Base-by-base conservation (phyloP, 2,797 vertebrate genomes). In the Erethizon dorsatum region DNA sequence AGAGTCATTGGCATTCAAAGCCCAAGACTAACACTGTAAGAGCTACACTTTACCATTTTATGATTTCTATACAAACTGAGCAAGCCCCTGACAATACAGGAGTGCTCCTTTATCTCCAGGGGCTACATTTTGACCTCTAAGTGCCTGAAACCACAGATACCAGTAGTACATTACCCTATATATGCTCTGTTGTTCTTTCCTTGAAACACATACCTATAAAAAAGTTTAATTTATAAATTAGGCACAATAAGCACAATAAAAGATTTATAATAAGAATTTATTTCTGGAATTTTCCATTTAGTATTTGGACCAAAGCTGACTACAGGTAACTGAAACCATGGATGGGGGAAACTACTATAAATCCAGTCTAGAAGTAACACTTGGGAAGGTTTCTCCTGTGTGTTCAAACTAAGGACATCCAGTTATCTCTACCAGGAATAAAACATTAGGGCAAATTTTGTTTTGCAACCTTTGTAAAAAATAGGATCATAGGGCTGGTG, bases 401-500 rank as follows among this genome's bases (percentile, higher is more conserved):
- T 28, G 28, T 69, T 24, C 8, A 37, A 91, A 97, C 67, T 50
- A 31, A 86, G 67, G 61, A 78, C 33, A 88, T 63, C 24, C 9
- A 56, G 50, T 45, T 90, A 90, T 63, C 86, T 83, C 26, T 65
- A 80, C 22, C 7, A 91, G 20, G 33, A 88, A 45, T 52, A 88
- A 12, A 88, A 80, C 28, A 94, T 22, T 45, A 50, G 4, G 26
- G 45, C 9, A 92, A 86, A 91, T 33, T 86, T 59, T 75, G 33
- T 63, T 88, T 88, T 82, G 59, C 33, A 61, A 86, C 37, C 37
- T 83, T 56, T 86, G 37, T 50, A 37, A 56, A 90, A 61, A 96
- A 83, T 31, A 90, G 82, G 13, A 24, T 88, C 45, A 89, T 56
- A 56, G 14, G 54, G 15, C 15, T 5, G 5, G 54, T 14, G 17